Percentiles rank a stretch among this genome's conserved stretches.
Conservation (phyloP, 1,140 invertebrate species). For the Maconellicoccus hirsutus region DNA sequence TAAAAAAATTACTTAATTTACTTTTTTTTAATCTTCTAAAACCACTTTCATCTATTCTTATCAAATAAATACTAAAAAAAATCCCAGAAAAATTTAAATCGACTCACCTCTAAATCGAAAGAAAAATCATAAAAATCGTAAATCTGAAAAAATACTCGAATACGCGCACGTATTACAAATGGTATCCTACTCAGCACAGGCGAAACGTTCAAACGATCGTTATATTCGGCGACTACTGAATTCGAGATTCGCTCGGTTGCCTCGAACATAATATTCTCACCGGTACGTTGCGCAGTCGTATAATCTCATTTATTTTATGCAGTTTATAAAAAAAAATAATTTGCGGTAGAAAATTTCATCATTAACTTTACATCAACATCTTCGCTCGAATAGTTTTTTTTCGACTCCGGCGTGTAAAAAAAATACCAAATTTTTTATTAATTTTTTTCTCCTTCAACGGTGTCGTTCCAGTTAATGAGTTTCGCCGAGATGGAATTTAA, state of each 20-base stretch:
- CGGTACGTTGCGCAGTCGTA: neutral
- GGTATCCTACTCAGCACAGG: neutral
- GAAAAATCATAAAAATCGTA: neutral
- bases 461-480: neutral
- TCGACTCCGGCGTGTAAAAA: neutral
- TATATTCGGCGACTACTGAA: neutral
- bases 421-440: neutral
- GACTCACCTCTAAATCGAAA: neutral
- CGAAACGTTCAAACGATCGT: neutral
- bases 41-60: no score
- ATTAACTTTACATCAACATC: neutral
- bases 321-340: neutral
- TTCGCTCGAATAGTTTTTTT: neutral
- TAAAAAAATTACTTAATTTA: neutral
- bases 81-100: no score
- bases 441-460: neutral
- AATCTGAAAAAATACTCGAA: neutral
- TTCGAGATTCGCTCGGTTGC: neutral
- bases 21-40: no score
- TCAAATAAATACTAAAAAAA: no score
- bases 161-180: neutral
- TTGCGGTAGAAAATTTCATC: neutral
- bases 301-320: neutral
- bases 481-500: neutral
- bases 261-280: slow-evolving; percentile 4